Evolutionary conservation across 30 jellyfish, hydroid and myxozoan species (phyloP).

Genomic region (Morbakka virulenta): DNA sequence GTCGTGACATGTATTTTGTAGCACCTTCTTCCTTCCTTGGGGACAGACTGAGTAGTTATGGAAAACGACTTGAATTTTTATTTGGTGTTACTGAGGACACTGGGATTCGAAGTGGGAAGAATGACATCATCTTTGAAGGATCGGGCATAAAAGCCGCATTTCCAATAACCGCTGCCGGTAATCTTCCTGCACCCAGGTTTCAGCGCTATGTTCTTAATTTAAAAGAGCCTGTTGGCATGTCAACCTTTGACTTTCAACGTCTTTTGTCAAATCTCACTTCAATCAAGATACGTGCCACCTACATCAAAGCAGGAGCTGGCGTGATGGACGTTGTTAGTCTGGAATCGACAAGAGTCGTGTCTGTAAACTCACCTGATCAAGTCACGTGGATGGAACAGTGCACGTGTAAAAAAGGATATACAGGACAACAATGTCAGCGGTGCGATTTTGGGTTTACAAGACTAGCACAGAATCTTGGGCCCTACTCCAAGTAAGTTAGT

Average conservation of each 20-base stretch:
- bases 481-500: constrained; percentile 79
- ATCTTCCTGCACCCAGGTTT: constrained; percentile 69
- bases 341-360: constrained; percentile 75
- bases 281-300: constrained; percentile 83
- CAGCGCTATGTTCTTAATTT: constrained; percentile 40
- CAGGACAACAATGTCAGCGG: constrained; percentile 86
- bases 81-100: constrained; percentile 69
- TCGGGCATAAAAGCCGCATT: constrained; percentile 79
- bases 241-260: constrained; percentile 65
- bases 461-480: constrained; percentile 60
- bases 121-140: constrained; percentile 88
- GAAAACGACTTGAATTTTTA: constrained; percentile 52
- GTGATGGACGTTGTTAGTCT: constrained; percentile 49
- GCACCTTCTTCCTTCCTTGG: constrained; percentile 87
- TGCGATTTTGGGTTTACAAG: constrained; percentile 92
- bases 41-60: constrained; percentile 88
- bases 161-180: constrained; percentile 70
- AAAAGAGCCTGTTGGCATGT: constrained; percentile 85
- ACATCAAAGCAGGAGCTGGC: constrained; percentile 52
- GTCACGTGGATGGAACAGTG: constrained; percentile 93
- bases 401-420: constrained; percentile 73
- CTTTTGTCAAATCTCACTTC: constrained; percentile 72
- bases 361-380: constrained; percentile 77
- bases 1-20: constrained; percentile 69
- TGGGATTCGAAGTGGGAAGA: constrained; percentile 38